Evolutionary conservation across 2,888 invertebrate genomes (phyloP).

Genomic region (Plebejus anna): DNA sequence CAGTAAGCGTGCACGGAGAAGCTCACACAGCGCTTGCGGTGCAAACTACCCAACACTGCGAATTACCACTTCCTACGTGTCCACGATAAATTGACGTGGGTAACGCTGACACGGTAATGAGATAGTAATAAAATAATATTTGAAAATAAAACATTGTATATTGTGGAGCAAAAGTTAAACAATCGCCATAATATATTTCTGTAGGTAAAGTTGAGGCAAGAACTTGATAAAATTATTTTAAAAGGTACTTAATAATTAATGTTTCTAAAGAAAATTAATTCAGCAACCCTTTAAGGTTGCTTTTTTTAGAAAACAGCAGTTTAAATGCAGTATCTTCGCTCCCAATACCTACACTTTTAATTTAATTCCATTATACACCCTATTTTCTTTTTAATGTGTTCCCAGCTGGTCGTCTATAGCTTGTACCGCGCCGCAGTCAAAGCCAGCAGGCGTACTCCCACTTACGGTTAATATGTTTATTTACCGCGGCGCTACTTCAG

Average conservation of each 20-base stretch:
- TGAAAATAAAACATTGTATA: neutral
- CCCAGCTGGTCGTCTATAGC: constrained; percentile 35
- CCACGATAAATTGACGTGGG: neutral
- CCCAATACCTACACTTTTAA: no score
- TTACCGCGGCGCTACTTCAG: constrained; percentile 47
- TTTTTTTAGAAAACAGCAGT: no score
- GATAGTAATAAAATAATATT: neutral
- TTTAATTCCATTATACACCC: no score
- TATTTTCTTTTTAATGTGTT: no score
- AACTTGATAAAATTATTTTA: no score
- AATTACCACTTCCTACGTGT: neutral
- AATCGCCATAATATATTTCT: no score
- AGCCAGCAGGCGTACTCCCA: constrained; percentile 54
- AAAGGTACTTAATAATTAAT: no score
- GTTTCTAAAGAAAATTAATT: no score
- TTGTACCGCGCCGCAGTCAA: constrained; percentile 40
- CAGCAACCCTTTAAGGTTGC: no score
- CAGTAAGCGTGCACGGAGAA: constrained; percentile 57
- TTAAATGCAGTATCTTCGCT: no score
- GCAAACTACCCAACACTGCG: constrained; percentile 40
- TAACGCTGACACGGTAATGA: neutral
- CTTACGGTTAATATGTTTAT: constrained; percentile 72
- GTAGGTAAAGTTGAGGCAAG: no score
- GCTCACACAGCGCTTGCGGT: constrained; percentile 43
- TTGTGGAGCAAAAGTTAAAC: neutral